Conservation (phyloP, 1,140 invertebrate species). For the Calephelis virginiensis region DNA sequence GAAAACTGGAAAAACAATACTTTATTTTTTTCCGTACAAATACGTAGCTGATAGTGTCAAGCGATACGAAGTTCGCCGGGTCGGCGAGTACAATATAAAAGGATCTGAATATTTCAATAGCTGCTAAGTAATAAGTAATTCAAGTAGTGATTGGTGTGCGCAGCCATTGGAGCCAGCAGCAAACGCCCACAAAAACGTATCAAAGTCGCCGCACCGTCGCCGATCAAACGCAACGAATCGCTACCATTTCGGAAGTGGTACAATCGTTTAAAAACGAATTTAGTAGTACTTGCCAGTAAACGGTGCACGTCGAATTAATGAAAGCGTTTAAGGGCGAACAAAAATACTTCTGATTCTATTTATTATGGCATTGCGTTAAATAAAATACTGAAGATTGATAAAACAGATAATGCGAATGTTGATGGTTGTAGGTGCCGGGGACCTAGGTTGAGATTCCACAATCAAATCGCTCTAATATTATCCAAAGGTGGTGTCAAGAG, state of each 20-base stretch:
- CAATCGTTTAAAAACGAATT: slow-evolving; percentile 53
- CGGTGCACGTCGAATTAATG: slow-evolving; percentile 51
- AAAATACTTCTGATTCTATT: not conserved
- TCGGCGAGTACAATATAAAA: too few species aligned
- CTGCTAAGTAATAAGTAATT: slow-evolving; percentile 43
- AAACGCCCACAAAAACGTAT: slow-evolving; percentile 65
- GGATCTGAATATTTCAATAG: not conserved
- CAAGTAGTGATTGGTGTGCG: slow-evolving; percentile 39
- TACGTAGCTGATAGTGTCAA: too few species aligned
- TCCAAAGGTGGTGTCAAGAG: too few species aligned
- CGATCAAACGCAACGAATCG: slow-evolving; percentile 64
- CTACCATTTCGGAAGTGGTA: slow-evolving; percentile 60
- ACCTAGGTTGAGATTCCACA: too few species aligned
- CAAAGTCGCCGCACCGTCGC: slow-evolving; percentile 59
- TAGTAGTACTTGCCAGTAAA: slow-evolving; percentile 48
- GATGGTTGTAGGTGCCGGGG: too few species aligned
- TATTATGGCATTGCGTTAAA: too few species aligned
- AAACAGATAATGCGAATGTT: too few species aligned
- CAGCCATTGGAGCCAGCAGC: slow-evolving; percentile 46
- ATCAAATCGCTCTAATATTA: too few species aligned
- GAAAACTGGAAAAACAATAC: too few species aligned
- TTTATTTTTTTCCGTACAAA: too few species aligned
- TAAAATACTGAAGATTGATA: too few species aligned
- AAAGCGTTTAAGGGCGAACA: slow-evolving; percentile 1
- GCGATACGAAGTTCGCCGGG: too few species aligned